Base-by-base conservation (phyloP, 2,113 vertebrate genomes). In the Oenanthe melanoleuca region DNA sequence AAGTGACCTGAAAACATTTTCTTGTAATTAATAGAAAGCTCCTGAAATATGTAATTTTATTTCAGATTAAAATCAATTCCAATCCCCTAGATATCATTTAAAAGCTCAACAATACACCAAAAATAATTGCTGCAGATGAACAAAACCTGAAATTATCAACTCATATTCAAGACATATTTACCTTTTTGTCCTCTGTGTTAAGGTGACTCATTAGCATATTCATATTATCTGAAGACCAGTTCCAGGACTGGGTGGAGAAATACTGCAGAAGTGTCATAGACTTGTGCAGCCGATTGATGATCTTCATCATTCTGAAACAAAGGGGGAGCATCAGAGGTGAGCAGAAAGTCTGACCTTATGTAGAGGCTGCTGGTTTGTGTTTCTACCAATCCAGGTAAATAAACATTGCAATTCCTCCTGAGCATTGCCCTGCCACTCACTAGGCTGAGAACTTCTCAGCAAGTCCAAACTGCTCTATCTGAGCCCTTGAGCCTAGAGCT, bases 181-280 rank as follows among this genome's bases (percentile, higher is more conserved):
- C 99, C 97, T 98, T 99, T 96, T 97, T 98, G 96, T 99, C 99
- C 60, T 99, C 99, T 2, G 98, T 97, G 61, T 97, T 99, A 23
- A 99, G 96, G 53, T 99, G 98, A 23, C 96, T 97, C 98, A 99
- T 98, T 95, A 99, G 96, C 99, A 99, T 99, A 94, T 81, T 99
- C 61, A 99, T 98, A 92, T 99, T 99, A 57, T 98, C 98, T 0
- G 99, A 99, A 97, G 98, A 99, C 99, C 99, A 99, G 12, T 99
- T 98, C 99, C 99, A 99, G 89, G 98, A 99, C 95, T 97, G 98
- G 71, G 97, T 98, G 96, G 98, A 97, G 97, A 99, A 99, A 40
- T 99, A 99, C 97, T 99, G 99, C 95, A 99, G 80, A 86, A 99
- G 97, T 71, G 98, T 94, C 78, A 99, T 96, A 44, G 98, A 98